Conservation (phyloP, 2,888 invertebrate species). For the Callosobruchus maculatus region DNA sequence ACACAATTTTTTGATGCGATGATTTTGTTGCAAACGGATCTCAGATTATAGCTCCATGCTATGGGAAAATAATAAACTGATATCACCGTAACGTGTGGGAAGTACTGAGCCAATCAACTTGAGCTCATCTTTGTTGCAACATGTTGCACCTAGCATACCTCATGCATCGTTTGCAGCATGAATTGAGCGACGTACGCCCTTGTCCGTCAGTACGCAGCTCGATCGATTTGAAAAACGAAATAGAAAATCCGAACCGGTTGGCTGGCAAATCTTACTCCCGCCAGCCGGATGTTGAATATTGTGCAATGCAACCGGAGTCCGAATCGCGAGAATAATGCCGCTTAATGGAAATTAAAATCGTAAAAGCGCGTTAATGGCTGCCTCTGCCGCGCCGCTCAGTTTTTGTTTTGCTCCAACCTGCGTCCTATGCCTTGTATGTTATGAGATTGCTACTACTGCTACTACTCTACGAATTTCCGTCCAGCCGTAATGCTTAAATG, state of each 20-base stretch:
- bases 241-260: slow-evolving; percentile 5
- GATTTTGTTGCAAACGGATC: too few relatives aligned
- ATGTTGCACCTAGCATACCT: too few relatives aligned
- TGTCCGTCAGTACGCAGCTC: neutral
- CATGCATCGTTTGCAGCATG: too few relatives aligned
- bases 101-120: too few relatives aligned
- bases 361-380: slow-evolving; percentile 7
- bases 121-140: too few relatives aligned
- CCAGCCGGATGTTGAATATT: slow-evolving; percentile 3
- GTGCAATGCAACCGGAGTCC: slow-evolving; percentile 1
- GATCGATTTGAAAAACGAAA: slow-evolving; percentile 1
- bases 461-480: neutral
- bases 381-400: neutral
- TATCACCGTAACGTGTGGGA: too few relatives aligned
- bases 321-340: slow-evolving; percentile 6
- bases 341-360: slow-evolving; percentile 9
- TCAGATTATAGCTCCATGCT: too few relatives aligned
- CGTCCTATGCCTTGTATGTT: neutral
- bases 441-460: neutral
- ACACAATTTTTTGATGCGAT: too few relatives aligned
- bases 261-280: neutral
- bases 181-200: neutral
- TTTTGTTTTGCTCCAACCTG: slow-evolving; percentile 6
- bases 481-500: too few relatives aligned
- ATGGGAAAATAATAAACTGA: too few relatives aligned